Evolutionary conservation across 53 echinoderm and acorn worm species (phyloP), one percentile per base, ranked within the genome.

Genomic region (Holothuria leucospilota): DNA sequence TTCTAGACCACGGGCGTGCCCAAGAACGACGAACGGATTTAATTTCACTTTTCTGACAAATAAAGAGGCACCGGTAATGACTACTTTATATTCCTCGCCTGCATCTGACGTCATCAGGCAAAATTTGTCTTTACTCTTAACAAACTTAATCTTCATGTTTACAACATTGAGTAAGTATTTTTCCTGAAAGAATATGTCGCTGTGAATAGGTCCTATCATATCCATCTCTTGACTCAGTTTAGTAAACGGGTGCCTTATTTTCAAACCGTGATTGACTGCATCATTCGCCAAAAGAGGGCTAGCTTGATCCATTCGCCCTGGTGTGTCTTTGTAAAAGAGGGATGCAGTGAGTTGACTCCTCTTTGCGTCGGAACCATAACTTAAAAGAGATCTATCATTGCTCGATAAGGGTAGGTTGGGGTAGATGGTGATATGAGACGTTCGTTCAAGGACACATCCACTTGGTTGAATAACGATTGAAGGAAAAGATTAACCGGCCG

Each of bases 121-220:
- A 73, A 94, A 92, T 34, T 84, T 58, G 18, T 92, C 86, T 68
- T 91, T 91, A 38, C 87, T 92, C n/a, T 71, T 85, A 71, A 84
- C 85, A 4, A 94, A 87, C 75, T 94, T 94, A 14, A 94, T 60
- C 49, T 92, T 92, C 46, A 94, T 62, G 39, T 87, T 84, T 2
- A 94, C 90, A 1, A 92, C 94, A 26, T 82, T 92, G 4, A 89
- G 69, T 42, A 94, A 63, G 16, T 77, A 88, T 39, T 89, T 86
- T 81, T 91, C 87, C 91, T 91, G 63, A 92, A 90, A 63, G n/a
- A 94, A 87, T 26, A 92, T 92, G 62, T 88, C 90, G 20, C 77
- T 77, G 81, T 81, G 81, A 62, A 92, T 78, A 23, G 68, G 24
- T 11, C 90, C 90, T 14, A 82, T 40, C 65, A 82, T 39, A 82